These are phyloP conservation scores for Decapterus maruadsi DNA, from an alignment of 2,797 vertebrate genomes.

Conservation along the genomic window DNA sequence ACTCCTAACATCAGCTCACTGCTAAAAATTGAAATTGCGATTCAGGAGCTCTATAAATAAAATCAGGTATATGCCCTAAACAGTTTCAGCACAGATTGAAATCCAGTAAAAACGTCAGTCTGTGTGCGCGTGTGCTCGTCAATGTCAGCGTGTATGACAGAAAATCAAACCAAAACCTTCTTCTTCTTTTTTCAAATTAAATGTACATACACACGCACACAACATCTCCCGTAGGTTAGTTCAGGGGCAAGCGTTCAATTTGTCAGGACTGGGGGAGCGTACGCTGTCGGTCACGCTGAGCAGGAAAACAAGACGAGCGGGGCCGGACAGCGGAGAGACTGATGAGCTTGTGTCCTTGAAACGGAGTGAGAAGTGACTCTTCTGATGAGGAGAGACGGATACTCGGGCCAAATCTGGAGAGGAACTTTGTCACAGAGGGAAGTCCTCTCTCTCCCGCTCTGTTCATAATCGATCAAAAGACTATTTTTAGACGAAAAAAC, in stretches of 20 bases:
- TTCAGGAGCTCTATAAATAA: neutral
- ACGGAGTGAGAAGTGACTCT: constrained; percentile 36
- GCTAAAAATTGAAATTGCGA: constrained; percentile 8
- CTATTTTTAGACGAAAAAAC: constrained; percentile 56
- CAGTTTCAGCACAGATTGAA: neutral
- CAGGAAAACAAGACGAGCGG: constrained; percentile 13
- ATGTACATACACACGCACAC: constrained; percentile 12
- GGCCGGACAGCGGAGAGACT: constrained; percentile 21
- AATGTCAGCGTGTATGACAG: constrained; percentile 9
- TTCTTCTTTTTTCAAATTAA: neutral
- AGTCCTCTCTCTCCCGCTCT: constrained; percentile 17
- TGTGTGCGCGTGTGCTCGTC: neutral
- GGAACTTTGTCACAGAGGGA: constrained; percentile 33
- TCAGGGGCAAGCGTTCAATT: constrained; percentile 30
- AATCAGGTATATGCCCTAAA: constrained; percentile 31
- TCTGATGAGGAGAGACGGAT: constrained; percentile 17
- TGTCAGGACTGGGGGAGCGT: constrained; percentile 2
- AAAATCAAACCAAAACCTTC: constrained; percentile 20
- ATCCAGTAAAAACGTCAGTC: neutral
- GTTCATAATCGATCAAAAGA: constrained; percentile 46
- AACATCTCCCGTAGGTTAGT: constrained; percentile 14
- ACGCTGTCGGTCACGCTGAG: constrained; percentile 16
- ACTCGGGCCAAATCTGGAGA: constrained; percentile 4
- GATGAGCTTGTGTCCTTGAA: constrained; percentile 20
- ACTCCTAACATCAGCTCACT: neutral